These are phyloP conservation scores for Metaphire vulgaris DNA, from an alignment of 1,140 invertebrate genomes.

Conservation along the genomic window DNA sequence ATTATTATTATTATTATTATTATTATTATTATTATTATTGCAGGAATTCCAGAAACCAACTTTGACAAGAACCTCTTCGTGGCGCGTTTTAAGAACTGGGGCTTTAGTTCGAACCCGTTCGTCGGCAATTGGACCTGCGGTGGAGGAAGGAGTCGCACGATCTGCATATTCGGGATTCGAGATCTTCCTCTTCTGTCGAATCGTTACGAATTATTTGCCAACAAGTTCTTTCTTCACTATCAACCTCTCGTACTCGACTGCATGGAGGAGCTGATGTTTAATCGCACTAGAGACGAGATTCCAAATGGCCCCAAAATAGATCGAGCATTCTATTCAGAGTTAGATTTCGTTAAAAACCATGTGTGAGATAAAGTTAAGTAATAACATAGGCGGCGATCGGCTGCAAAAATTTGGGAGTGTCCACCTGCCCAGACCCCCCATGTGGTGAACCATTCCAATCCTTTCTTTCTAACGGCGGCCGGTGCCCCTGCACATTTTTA, in stretches of 20 bases:
- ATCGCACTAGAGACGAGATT: slow-evolving; percentile 1
- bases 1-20: too few relatives aligned
- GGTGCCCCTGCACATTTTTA: too few relatives aligned
- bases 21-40: too few relatives aligned
- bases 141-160: slow-evolving; percentile 19
- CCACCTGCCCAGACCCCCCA: too few relatives aligned
- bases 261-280: slow-evolving; percentile 34
- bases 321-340: background rate
- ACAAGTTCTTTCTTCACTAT: slow-evolving; percentile 44
- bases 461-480: too few relatives aligned
- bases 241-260: slow-evolving; percentile 41
- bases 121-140: slow-evolving; percentile 22
- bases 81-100: slow-evolving; percentile 30
- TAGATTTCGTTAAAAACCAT: background rate
- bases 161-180: slow-evolving; percentile 37
- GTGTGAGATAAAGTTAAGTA: too few relatives aligned
- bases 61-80: slow-evolving; percentile 18
- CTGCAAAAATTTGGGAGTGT: too few relatives aligned
- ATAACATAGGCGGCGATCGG: too few relatives aligned
- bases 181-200: slow-evolving; percentile 37
- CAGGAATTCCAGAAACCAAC: slow-evolving; percentile 25
- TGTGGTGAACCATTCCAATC: too few relatives aligned
- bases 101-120: too few relatives aligned
- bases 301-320: background rate
- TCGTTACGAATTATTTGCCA: slow-evolving; percentile 42